phyloP scores from a whole-genome alignment of 92 coral and sea anemone species.

The Pocillopora meandrina region DNA sequence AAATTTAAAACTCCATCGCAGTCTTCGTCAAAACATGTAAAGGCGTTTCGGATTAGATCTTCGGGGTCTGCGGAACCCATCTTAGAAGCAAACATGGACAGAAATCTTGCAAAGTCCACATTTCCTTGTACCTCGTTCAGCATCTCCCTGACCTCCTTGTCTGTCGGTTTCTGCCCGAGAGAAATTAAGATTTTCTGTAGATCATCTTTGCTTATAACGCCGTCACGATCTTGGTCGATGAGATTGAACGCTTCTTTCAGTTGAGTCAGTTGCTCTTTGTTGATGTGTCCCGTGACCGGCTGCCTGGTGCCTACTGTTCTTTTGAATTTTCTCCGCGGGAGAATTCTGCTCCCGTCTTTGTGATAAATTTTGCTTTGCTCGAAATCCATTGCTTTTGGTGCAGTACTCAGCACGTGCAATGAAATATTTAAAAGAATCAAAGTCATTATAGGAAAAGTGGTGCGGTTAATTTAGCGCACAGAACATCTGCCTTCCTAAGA shows the following conservation, averaged over 20 bases:
- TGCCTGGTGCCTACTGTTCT: background rate
- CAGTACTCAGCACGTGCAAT: constrained; percentile 28
- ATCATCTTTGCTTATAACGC: constrained; percentile 67
- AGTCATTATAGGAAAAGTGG: background rate
- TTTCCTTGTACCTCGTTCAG: constrained; percentile 50
- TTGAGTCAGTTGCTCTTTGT: constrained; percentile 58
- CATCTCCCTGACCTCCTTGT: constrained; percentile 59
- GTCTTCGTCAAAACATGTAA: constrained; percentile 75
- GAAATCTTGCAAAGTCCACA: constrained; percentile 68
- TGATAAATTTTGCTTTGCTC: constrained; percentile 12
- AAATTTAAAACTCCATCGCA: constrained; percentile 66
- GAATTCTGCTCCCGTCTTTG: constrained; percentile 31
- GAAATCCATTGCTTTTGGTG: background rate
- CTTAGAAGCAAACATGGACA: constrained; percentile 64
- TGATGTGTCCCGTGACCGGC: constrained; percentile 32
- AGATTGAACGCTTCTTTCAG: constrained; percentile 69
- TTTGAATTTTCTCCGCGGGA: constrained; percentile 30
- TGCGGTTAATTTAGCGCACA: background rate
- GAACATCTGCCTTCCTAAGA: constrained; percentile 34
- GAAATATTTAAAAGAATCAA: constrained; percentile 23
- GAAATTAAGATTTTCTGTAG: constrained; percentile 61
- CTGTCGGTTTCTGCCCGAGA: constrained; percentile 72
- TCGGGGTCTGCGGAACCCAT: constrained; percentile 70
- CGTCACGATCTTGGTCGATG: constrained; percentile 75
- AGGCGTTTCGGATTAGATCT: constrained; percentile 63